These are phyloP conservation scores for Monochamus saltuarius DNA, from an alignment of 1,140 invertebrate species.

Conservation along the genomic window DNA sequence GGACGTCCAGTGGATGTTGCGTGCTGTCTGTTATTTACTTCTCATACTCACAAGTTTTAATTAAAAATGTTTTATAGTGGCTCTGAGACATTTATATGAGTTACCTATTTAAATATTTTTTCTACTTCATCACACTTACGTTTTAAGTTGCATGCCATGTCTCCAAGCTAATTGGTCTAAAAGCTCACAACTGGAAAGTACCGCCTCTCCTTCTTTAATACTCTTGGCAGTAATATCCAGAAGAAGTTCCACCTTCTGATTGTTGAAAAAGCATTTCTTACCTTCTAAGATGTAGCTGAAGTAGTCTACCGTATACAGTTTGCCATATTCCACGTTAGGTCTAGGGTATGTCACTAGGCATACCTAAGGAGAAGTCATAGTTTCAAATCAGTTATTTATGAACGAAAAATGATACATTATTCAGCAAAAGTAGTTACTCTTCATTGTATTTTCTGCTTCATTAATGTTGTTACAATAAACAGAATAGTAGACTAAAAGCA, in stretches of 20 bases:
- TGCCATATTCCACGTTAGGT: conserved; percentile 70
- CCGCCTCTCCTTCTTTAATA: conserved; percentile 78
- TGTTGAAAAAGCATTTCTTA: conserved; percentile 77
- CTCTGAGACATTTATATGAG: no score
- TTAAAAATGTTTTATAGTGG: no score
- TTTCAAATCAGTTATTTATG: neutral
- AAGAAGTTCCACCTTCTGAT: conserved; percentile 78
- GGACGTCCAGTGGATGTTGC: no score
- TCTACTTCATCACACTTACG: conserved; percentile 59
- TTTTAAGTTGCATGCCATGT: conserved; percentile 72
- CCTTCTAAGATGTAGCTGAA: conserved; percentile 84
- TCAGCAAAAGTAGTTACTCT: no score
- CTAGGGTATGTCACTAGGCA: conserved; percentile 86
- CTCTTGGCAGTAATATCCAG: conserved; percentile 74
- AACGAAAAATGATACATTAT: neutral
- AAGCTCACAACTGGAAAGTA: conserved; percentile 94
- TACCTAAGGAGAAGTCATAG: conserved; percentile 55
- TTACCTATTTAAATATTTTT: no score
- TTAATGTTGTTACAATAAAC: no score
- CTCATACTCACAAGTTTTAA: no score
- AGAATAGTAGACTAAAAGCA: neutral
- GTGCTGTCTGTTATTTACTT: no score
- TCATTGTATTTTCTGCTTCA: no score
- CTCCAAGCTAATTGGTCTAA: conserved; percentile 78
- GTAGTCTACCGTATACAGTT: conserved; percentile 84